Conservation (phyloP, 1,140 invertebrate species). For the Harpegnathos saltator region DNA sequence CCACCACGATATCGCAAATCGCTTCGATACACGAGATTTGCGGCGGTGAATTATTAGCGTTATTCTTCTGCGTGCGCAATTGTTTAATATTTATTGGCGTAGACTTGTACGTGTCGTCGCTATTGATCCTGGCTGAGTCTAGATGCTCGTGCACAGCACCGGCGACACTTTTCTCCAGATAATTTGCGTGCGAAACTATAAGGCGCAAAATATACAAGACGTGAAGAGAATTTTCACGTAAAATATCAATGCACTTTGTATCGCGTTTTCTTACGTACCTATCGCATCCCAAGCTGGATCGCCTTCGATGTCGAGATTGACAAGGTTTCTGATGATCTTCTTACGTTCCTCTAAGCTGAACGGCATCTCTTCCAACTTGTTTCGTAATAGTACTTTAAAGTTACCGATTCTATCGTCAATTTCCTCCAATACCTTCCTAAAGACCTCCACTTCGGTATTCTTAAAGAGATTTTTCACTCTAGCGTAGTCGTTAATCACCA, state of each 20-base stretch:
- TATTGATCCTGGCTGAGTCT: slow-evolving; percentile 68
- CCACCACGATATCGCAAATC: slow-evolving; percentile 89
- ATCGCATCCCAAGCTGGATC: slow-evolving; percentile 98
- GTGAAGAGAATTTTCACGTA: no score
- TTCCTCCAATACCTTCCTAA: slow-evolving; percentile 94
- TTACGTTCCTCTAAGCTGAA: slow-evolving; percentile 97
- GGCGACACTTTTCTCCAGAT: slow-evolving; percentile 82
- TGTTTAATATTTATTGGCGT: slow-evolving; percentile 73
- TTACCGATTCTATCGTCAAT: slow-evolving; percentile 95
- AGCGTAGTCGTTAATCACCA: slow-evolving; percentile 99
- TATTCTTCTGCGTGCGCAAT: slow-evolving; percentile 75
- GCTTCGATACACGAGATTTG: slow-evolving; percentile 91
- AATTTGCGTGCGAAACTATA: slow-evolving; percentile 82
- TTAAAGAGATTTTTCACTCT: slow-evolving; percentile 98
- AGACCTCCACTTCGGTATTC: slow-evolving; percentile 96
- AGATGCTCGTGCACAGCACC: slow-evolving; percentile 78
- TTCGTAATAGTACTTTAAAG: slow-evolving; percentile 92
- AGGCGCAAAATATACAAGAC: slow-evolving; percentile 36
- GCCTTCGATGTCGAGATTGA: slow-evolving; percentile 90
- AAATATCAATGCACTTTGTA: neutral
- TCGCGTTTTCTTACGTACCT: slow-evolving; percentile 71
- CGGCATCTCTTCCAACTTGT: slow-evolving; percentile 95
- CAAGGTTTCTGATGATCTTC: slow-evolving; percentile 93
- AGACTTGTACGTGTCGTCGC: slow-evolving; percentile 76
- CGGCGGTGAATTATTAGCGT: slow-evolving; percentile 83